These are phyloP conservation scores for Hozukius guyotensis DNA, from an alignment of 2,797 vertebrate species.

Conservation along the genomic window DNA sequence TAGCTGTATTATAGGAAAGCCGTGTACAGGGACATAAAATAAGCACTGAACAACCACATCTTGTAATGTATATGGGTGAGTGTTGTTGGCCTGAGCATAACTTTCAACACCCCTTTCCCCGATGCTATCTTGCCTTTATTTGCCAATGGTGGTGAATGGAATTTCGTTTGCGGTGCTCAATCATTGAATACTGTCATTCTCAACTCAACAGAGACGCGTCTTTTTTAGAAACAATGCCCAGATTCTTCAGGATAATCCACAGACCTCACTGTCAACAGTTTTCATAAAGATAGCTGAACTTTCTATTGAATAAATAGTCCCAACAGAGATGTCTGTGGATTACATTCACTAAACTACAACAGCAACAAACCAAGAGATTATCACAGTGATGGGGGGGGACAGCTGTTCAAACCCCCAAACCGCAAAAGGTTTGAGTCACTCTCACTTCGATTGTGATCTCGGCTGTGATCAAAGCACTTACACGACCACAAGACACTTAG, in stretches of 20 bases:
- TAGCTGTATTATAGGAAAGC: background rate
- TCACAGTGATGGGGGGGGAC: background rate
- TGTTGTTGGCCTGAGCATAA: background rate
- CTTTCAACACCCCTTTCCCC: background rate
- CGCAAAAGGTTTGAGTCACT: slow-evolving; percentile 30
- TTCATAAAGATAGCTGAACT: background rate
- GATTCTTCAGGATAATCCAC: slow-evolving; percentile 23
- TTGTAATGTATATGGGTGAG: background rate
- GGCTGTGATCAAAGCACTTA: slow-evolving; percentile 21
- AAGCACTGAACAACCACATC: background rate
- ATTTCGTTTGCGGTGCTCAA: slow-evolving; percentile 5
- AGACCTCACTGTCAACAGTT: slow-evolving; percentile 18
- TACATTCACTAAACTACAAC: background rate
- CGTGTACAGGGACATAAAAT: background rate
- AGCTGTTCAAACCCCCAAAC: slow-evolving; percentile 40
- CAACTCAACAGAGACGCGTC: background rate
- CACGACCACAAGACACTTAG: background rate
- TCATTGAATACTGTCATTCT: slow-evolving; percentile 11
- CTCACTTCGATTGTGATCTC: slow-evolving; percentile 20
- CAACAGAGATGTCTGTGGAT: background rate
- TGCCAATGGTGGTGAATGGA: slow-evolving; percentile 15
- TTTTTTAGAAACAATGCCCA: slow-evolving; percentile 37
- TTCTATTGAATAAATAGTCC: background rate
- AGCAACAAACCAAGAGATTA: slow-evolving; percentile 22
- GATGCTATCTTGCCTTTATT: slow-evolving; percentile 14